Evolutionary conservation across 2,113 vertebrate species (phyloP).

Genomic region (Rattus rattus): DNA sequence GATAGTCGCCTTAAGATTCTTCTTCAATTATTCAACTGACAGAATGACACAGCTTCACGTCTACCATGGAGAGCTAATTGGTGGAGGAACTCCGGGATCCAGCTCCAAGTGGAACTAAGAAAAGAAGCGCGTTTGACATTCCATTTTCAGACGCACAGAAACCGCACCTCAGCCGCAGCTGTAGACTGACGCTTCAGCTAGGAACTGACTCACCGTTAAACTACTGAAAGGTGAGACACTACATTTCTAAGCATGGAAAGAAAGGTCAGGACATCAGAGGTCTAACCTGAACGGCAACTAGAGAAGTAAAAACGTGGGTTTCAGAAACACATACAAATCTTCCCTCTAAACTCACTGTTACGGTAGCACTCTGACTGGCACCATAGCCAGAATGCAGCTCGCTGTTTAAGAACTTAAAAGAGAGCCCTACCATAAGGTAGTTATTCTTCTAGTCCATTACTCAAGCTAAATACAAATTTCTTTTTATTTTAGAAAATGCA

Average conservation of each 20-base stretch:
- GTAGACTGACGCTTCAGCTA: background rate
- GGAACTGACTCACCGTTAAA: background rate
- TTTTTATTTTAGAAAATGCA: background rate
- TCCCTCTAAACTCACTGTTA: background rate
- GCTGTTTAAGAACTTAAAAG: background rate
- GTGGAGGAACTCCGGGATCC: background rate
- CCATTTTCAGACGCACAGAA: background rate
- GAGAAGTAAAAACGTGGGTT: background rate
- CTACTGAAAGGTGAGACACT: background rate
- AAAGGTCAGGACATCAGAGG: background rate
- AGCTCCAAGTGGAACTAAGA: background rate
- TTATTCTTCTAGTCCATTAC: background rate
- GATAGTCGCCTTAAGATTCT: background rate
- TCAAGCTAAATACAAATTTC: slow-evolving; percentile 26
- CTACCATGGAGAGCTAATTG: background rate
- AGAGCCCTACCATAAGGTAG: background rate
- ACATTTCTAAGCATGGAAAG: background rate
- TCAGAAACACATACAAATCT: background rate
- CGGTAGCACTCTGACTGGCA: background rate
- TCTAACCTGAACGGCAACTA: background rate
- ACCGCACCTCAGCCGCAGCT: background rate
- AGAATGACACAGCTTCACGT: background rate
- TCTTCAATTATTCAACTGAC: background rate
- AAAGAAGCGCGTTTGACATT: background rate
- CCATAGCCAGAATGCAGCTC: background rate